Base-by-base conservation (phyloP, 2,888 invertebrate genomes). In the Willowsia nigromaculata region DNA sequence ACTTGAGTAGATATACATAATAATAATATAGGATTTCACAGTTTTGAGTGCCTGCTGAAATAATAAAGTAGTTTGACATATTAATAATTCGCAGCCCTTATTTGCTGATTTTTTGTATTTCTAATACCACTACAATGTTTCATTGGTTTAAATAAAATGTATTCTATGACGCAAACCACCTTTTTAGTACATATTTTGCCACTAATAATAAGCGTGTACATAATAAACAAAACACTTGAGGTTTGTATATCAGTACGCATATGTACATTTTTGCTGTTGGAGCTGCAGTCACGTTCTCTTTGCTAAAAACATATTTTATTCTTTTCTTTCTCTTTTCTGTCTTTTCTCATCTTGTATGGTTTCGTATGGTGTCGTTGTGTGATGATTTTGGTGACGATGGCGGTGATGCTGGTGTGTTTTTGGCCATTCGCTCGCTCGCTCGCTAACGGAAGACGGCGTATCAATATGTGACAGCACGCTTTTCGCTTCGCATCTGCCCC, bases 391-490 rank as follows among this genome's bases (percentile, higher is more conserved):
- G 88, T 91, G 81, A 59, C 76, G 86, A 68, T 86, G 53, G 65
- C 81, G 80, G 85, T 88, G 83, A 37, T 82, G 80, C 86, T 91
- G 91, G 88, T 91, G 74, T 76, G 74, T 81, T 18, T 71, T 43
- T 83, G 56, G 88, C 40, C 80, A 50, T 81, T 81, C 80, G 22
- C 56, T 80, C 59, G 40, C 56, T 80, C 56, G 56, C 59, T 78
- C 68, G 82, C 87, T 87, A 56, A 71, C 37, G 40, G 92, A 91
- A 91, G 92, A 90, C 85, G 92, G 83, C 91, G 92, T 88, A 89
- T 92, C 82, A 92, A 92, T 90, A 92, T 92, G 92, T 92, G 92
- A 92, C 92, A 92, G 90, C 91, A 92, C 92, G 92, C 92, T 91
- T 92, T 92, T 90, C 92, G 92, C 91, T 92, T 92, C 91, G 90